Evolutionary conservation across 2,888 invertebrate species (phyloP), one percentile per base, ranked within the genome.

Genomic region (Polia nebulosa): DNA sequence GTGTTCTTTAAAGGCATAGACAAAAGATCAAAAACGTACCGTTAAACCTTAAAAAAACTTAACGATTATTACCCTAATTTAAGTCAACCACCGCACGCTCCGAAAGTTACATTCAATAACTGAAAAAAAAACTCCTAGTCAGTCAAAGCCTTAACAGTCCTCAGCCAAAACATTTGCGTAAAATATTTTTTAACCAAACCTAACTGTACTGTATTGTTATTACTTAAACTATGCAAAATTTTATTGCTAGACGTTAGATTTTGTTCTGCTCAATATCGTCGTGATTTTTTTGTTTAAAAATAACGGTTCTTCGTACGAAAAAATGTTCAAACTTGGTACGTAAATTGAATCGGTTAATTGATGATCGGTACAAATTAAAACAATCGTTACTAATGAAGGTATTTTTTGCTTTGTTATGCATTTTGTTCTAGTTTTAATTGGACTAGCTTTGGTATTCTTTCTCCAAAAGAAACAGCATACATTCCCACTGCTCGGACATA

Each of bases 141-240:
- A 69, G 64, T 51, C 64, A 60, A 63, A 6, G 65, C 81, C 81
- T 69, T 77, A 71, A 63, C 22, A 51, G 34, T 63, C 69, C 34
- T 57, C 61, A 32, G 53, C 22, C 59, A 75, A 65, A 73, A 56
- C 36, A 64, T 78, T 70, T 74, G 63, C 73, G 68, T 76, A 72
- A 55, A 78, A 78, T 57, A 61, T 59, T 75, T 63, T 72, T 70
- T 55, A 74, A 61, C 47, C 53, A 64, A 72, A 77, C 74, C 72
- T 88, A 88, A 88, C 88, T 82, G 87, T 85, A 85, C 58, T 62
- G 59, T 25, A 84, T 83, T 82, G 80, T 84, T 83, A 76, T 65
- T 76, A 72, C 59, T 49, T 53, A 59, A 36, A 55, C 80, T 81
- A 57, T 77, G 78, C 74, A 65, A 80, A 87, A 83, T 84, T 84